A percentile compares a stretch with the other conserved stretches of the same genome.
These are phyloP conservation scores for Accipiter fasciatus DNA, from an alignment of 2,797 vertebrate species.

Conservation along the genomic window DNA sequence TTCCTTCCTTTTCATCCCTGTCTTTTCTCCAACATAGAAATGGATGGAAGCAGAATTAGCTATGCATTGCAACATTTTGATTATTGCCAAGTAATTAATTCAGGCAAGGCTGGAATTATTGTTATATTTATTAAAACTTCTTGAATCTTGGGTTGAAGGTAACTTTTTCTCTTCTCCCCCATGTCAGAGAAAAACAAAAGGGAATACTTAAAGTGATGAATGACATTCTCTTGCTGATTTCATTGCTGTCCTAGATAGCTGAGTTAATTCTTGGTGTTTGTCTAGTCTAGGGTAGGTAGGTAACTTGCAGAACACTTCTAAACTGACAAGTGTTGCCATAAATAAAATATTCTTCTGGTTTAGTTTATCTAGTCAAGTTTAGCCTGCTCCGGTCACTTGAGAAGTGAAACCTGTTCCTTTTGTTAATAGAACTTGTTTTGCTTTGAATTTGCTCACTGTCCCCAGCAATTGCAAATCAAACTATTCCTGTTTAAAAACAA, in stretches of 20 bases:
- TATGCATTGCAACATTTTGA: not conserved
- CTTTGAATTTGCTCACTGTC: not conserved
- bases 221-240: not conserved
- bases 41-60: not conserved
- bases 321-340: not conserved
- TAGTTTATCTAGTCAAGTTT: not conserved
- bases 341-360: not conserved
- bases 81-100: not conserved
- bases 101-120: not conserved
- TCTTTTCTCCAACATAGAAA: not conserved
- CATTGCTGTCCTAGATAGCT: not conserved
- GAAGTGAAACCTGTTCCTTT: not conserved
- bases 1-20: not conserved
- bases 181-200: not conserved
- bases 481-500: not conserved
- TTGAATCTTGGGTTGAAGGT: not conserved
- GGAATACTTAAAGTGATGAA: not conserved
- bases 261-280: not conserved
- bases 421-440: not conserved
- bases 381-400: not conserved
- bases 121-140: not conserved
- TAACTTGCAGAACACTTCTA: not conserved
- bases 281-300: not conserved
- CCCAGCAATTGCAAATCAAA: not conserved
- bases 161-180: not conserved